A percentile compares a stretch with the other conserved stretches of the same genome.
Conservation (phyloP, 1,140 invertebrate species). For the Nasonia vitripennis region DNA sequence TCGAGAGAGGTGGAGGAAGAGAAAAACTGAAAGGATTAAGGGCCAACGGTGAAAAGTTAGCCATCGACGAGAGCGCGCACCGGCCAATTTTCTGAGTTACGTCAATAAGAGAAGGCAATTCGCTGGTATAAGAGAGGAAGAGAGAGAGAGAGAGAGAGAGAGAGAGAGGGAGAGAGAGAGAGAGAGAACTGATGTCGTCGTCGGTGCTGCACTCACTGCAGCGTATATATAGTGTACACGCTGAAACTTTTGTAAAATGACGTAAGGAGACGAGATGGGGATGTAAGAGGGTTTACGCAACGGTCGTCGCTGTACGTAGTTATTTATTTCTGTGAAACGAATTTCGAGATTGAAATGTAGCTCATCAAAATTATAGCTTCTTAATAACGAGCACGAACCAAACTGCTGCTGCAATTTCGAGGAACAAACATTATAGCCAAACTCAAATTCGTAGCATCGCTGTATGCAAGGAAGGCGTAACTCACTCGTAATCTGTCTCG, state of each 20-base stretch:
- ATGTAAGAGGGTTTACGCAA: neutral
- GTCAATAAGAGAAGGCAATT: conserved; percentile 42
- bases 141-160: neutral
- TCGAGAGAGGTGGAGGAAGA: neutral
- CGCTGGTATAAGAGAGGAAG: neutral
- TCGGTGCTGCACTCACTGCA: neutral
- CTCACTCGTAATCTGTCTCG: neutral
- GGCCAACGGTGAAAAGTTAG: conserved; percentile 33
- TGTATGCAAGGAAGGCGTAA: neutral
- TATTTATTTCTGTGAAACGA: too few relatives aligned
- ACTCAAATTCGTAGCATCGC: neutral
- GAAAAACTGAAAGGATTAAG: conserved; percentile 35
- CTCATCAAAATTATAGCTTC: too few relatives aligned
- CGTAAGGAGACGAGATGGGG: neutral
- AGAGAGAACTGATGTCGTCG: neutral
- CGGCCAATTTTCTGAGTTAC: conserved; percentile 38
- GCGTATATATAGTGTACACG: neutral
- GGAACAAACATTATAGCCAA: neutral
- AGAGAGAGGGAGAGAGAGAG: too few relatives aligned
- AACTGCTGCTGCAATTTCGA: neutral
- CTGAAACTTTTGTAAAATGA: neutral
- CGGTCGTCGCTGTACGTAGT: too few relatives aligned
- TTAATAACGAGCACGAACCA: too few relatives aligned
- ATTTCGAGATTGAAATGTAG: too few relatives aligned
- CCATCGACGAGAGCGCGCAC: neutral